Base-by-base conservation (phyloP, 2,888 invertebrate genomes). In the Serrognathus titanus region DNA sequence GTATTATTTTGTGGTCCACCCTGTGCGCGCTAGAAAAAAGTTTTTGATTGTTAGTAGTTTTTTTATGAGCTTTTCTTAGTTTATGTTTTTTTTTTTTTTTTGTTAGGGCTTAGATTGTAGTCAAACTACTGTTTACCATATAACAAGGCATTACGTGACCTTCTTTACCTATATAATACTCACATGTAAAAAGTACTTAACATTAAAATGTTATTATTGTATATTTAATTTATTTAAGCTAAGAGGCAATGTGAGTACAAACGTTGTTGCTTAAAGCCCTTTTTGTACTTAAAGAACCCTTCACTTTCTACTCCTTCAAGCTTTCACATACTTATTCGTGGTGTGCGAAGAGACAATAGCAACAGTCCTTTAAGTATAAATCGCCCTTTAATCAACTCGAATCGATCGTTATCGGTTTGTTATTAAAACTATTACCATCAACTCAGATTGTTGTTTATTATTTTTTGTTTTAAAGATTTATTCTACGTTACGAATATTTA, bases 111-210 rank as follows among this genome's bases (percentile, higher is more conserved):
- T 70, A 71, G 68, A 63, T 59, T 48, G 51, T 69, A 71, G 66
- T 66, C 65, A 66, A 70, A 72, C 75, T 71, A 67, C 73, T 71
- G 73, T 74, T 75, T 75, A 75, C 75, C 75, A 75, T 67, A 66
- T 70, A 66, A 66, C 70, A 75, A 75, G 75, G 74, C 74, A 74
- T 75, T 74, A 75, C 66, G 64, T 71, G 73, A 74, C 72, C 72
- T 71, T 69, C 62, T 69, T 65, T 73, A 73, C 74, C 73, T 73
- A 58, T 68, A 62, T 63, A 74, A 73, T 73, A 73, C 74, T 75
- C 75, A 74, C 71, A 61, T 61, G 69, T 71, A 71, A 69, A 71
- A 71, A 69, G 63, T 66, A 66, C 69, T 68, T 65, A 63, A 57
- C 61, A 66, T 62, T 57, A 55, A 58, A 50, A 55, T 61, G 59